Evolutionary conservation across 23 tunicate species (phyloP).

Genomic region (Halocynthia aurantium): DNA sequence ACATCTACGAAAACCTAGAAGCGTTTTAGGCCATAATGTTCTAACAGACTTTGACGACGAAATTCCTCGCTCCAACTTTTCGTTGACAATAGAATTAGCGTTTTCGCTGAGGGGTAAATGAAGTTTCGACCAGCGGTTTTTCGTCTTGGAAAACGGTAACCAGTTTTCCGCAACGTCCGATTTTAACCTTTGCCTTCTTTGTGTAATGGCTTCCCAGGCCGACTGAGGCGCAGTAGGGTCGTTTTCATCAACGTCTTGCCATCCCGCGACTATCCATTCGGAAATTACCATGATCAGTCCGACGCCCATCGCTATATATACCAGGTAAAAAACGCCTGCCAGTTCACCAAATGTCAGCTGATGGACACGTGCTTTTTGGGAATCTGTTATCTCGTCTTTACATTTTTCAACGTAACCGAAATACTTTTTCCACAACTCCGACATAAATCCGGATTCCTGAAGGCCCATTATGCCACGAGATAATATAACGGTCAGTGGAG

Average conservation of each 20-base stretch:
- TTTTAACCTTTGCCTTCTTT: conserved; percentile 31
- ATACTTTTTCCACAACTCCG: conserved; percentile 37
- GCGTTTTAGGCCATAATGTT: no score
- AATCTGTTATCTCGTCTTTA: neutral
- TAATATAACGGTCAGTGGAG: conserved; percentile 29
- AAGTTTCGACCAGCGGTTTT: conserved; percentile 27
- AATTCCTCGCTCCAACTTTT: no score
- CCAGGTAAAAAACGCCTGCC: conserved; percentile 83
- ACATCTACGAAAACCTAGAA: no score
- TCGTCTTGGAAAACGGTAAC: conserved; percentile 32
- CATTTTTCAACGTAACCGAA: conserved; percentile 27
- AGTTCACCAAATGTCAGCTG: conserved; percentile 47
- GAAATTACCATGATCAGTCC: conserved; percentile 46
- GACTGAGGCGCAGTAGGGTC: conserved; percentile 59
- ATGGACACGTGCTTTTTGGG: neutral
- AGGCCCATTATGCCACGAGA: conserved; percentile 26
- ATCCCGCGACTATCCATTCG: conserved; percentile 57
- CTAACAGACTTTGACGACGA: no score
- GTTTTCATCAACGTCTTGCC: conserved; percentile 44
- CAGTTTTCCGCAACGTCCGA: conserved; percentile 52
- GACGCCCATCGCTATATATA: conserved; percentile 41
- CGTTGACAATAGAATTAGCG: no score
- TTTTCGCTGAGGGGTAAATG: conserved; percentile 6
- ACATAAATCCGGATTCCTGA: conserved; percentile 37
- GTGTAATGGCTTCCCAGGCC: conserved; percentile 42